Base-by-base conservation (phyloP, 1,140 invertebrate species). In the Microplitis demolitor region DNA sequence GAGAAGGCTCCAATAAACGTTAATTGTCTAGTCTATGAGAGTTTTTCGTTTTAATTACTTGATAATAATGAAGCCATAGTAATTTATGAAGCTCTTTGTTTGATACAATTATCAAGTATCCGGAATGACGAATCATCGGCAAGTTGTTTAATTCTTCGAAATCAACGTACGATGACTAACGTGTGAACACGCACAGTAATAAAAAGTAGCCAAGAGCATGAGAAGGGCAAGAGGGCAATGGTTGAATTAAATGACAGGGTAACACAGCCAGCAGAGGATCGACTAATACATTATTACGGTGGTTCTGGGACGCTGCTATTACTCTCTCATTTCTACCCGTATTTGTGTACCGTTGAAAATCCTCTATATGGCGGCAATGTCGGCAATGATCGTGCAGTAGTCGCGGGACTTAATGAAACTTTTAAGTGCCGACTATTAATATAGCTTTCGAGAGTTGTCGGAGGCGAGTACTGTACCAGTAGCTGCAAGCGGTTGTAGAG, bases 401-500 rank as follows among this genome's bases (percentile, higher is more conserved):
- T 45, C 39, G 39, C 77, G 82, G 78, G 79, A 84, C 85, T 86
- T 86, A 86, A 86, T 85, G 85, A 86, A 85, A 85, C 82, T 85
- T 83, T 84, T 81, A 84, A 86, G 84, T 82, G 78, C 77, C 79
- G 79, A 84, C 84, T 85, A 86, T 86, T 84, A 85, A 86, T 86
- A 86, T 84, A 79, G 80, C 82, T 86, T 45, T 45, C 83, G 78
- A 78, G 77, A 81, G 79, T 77, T 68, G 51, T 24, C 61, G 39
- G 37, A 16, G 72, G 66, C 71, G 61, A 69, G 39, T 3, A 5
- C 6, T 45, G 39, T 45, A 45, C 5, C 11, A 45, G 39, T 45
- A 45, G 6, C 8, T 82, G 78, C 78, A 76, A 81, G 79, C 77
- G 66, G 51, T 24, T 54, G 50, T 31, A 16, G 75, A 67, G 71